phyloP scores from a whole-genome alignment of 2,888 invertebrate genomes.

The Thereva unica region DNA sequence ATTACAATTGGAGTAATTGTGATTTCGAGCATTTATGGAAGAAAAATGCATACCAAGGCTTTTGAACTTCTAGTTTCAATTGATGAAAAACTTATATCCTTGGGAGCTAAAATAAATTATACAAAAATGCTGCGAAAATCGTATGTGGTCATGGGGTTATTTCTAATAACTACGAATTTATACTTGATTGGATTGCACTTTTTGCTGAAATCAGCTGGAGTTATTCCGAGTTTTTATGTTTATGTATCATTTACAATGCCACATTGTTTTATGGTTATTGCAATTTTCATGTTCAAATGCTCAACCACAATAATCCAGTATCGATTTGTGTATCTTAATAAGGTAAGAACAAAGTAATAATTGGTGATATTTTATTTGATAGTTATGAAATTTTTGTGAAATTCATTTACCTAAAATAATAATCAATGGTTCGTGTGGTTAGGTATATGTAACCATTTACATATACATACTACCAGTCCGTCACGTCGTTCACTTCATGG shows the following conservation, averaged over 20 bases:
- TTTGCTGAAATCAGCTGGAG: slow-evolving; percentile 49
- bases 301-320: slow-evolving; percentile 51
- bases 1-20: slow-evolving; percentile 52
- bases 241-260: slow-evolving; percentile 54
- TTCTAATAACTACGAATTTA: slow-evolving; percentile 48
- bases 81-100: slow-evolving; percentile 49
- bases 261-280: slow-evolving; percentile 52
- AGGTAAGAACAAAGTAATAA: slow-evolving; percentile 48
- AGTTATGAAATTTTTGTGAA: too few species aligned
- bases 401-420: too few species aligned
- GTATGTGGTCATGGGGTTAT: slow-evolving; percentile 49
- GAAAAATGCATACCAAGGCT: slow-evolving; percentile 48
- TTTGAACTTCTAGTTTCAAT: slow-evolving; percentile 49
- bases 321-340: slow-evolving; percentile 53
- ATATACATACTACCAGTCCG: too few species aligned
- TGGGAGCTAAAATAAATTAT: slow-evolving; percentile 53
- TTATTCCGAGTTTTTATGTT: slow-evolving; percentile 51
- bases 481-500: too few species aligned
- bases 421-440: too few species aligned
- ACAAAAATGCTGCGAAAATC: slow-evolving; percentile 53
- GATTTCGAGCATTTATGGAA: slow-evolving; percentile 49
- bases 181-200: slow-evolving; percentile 53
- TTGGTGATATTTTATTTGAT: background rate
- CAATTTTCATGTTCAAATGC: slow-evolving; percentile 53
- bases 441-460: too few species aligned